phyloP scores from a whole-genome alignment of 2,888 invertebrate species.

The Caenorhabditis parvicauda region DNA sequence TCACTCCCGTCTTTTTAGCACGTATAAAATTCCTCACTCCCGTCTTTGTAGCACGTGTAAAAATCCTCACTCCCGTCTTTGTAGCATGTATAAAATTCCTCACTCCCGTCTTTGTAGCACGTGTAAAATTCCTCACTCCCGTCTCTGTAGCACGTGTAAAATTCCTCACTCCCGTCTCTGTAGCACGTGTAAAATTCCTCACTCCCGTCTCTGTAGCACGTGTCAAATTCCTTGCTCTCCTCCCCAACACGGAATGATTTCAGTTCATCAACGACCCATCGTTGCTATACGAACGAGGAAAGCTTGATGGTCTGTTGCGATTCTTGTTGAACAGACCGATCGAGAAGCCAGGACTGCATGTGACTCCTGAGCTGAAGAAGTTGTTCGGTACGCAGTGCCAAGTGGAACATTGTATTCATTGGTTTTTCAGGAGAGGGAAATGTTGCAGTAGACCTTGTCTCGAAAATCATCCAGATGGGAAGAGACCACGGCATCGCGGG shows the following conservation, averaged over 20 bases:
- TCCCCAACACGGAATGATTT: constrained; percentile 2
- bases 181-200: no score
- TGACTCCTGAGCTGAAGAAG: constrained; percentile 42
- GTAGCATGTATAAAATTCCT: no score
- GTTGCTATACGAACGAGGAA: constrained; percentile 25
- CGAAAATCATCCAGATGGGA: constrained; percentile 55
- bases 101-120: no score
- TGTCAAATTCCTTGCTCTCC: background rate
- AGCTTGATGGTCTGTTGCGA: constrained; percentile 36
- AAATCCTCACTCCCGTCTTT: no score
- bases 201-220: no score
- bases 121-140: no score
- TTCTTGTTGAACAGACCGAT: constrained; percentile 49
- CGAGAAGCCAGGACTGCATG: constrained; percentile 45
- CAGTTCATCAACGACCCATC: constrained; percentile 40
- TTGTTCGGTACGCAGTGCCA: constrained; percentile 28
- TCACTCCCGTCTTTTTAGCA: no score
- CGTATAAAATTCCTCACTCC: no score
- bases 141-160: no score
- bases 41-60: no score
- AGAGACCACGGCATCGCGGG: constrained; percentile 58
- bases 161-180: no score
- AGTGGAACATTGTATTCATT: no score
- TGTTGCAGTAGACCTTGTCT: constrained; percentile 42
- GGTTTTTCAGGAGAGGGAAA: constrained; percentile 12